Evolutionary conservation across 2,797 vertebrate genomes (phyloP), one percentile per base, ranked within the genome.

Genomic region (Lemur catta): DNA sequence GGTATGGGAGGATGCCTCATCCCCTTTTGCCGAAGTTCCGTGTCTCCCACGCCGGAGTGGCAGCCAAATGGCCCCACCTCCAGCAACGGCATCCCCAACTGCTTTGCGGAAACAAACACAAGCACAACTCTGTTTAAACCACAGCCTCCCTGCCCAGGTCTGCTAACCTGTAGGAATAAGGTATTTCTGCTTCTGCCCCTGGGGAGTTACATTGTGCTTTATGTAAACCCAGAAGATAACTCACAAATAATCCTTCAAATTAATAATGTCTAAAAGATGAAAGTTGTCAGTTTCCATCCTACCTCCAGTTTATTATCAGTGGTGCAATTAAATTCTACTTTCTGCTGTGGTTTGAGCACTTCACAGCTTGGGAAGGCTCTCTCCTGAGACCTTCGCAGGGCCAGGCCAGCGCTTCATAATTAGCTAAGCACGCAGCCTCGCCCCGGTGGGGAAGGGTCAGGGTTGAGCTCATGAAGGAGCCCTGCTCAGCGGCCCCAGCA

Each of bases 221-320:
- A 91, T 55, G 55, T 76, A 79, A 88, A 71, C 17, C 48, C 43
- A 63, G 67, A 81, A 69, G 76, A 72, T 12, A 74, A 55, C 41
- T 52, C 61, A 69, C 28, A 79, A 78, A 84, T 69, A 71, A 80
- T 28, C 81, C 33, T 91, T 91, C 89, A 74, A 69, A 91, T 95
- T 82, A 93, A 87, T 93, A 84, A 78, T 50, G 76, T 24, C 96
- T n/a, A 17, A 71, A 85, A 88, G 95, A 88, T 91, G 78, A 95
- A 96, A 96, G 57, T 33, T 85, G 46, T 52, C 72, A 7, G 18
- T 82, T 93, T 82, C 88, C 72, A 92, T 80, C 41, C 46, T 57
- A 72, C 28, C 17, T 43, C 43, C 28, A 17, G 86, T 61, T 89
- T 82, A 91, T 95, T 89, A 79, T 79, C 93, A 94, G 67, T 0